These are phyloP conservation scores for Ovis canadensis DNA, from an alignment of 2,113 vertebrate genomes.

Conservation along the genomic window DNA sequence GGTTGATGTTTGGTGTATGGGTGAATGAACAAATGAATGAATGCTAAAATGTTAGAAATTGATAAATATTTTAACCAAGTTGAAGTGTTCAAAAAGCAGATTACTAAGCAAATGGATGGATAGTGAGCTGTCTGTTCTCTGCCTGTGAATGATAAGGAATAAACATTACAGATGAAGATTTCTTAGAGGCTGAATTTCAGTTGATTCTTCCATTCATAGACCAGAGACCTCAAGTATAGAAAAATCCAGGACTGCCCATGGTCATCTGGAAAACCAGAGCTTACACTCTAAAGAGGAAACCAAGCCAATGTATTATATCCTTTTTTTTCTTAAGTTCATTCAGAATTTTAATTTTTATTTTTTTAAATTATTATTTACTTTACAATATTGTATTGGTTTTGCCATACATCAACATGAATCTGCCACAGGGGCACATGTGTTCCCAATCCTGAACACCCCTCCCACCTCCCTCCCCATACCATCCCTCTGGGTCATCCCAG, in stretches of 20 bases:
- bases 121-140: not conserved
- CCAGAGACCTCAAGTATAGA: not conserved
- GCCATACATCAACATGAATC: no score
- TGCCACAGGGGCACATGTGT: no score
- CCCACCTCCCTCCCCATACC: no score
- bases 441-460: no score
- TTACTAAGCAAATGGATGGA: not conserved
- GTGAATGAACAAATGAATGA: not conserved
- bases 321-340: no score
- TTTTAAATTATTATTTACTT: no score
- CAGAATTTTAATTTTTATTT: no score
- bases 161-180: not conserved
- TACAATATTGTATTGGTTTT: no score
- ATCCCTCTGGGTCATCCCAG: no score
- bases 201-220: not conserved
- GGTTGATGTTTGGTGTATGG: not conserved
- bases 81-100: not conserved
- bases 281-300: not conserved
- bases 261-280: not conserved
- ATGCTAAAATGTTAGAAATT: not conserved
- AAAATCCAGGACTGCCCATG: not conserved
- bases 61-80: not conserved
- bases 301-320: not conserved
- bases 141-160: rapidly evolving
- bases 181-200: not conserved